These are phyloP conservation scores for Ctena decussata DNA, from an alignment of 2,888 invertebrate species.

Conservation along the genomic window DNA sequence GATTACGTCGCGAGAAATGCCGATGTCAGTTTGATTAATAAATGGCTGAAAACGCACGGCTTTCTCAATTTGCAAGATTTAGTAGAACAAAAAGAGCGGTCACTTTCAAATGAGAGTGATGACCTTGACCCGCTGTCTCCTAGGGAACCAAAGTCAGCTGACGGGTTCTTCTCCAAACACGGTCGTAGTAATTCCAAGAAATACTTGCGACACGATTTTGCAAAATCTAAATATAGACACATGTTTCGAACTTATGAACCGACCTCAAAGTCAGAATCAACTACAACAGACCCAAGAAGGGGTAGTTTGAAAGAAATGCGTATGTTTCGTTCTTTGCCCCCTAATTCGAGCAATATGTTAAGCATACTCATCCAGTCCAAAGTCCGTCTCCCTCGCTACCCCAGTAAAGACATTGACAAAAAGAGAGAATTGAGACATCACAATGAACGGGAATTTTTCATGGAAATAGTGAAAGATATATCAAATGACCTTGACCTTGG, in stretches of 20 bases:
- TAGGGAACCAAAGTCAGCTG: conserved; percentile 66
- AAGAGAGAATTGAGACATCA: conserved; percentile 85
- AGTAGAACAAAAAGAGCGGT: conserved; percentile 48
- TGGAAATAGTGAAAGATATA: conserved; percentile 88
- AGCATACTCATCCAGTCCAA: conserved; percentile 88
- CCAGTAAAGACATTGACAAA: conserved; percentile 87
- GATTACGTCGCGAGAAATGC: conserved; percentile 88
- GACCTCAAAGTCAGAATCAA: conserved; percentile 60
- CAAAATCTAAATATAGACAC: conserved; percentile 87
- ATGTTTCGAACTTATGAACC: conserved; percentile 87
- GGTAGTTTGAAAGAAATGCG: conserved; percentile 88
- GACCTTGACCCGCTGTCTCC: conserved; percentile 76
- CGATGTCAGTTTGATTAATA: conserved; percentile 87
- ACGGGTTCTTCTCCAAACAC: conserved; percentile 77
- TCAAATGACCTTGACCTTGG: conserved; percentile 88
- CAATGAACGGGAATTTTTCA: conserved; percentile 88
- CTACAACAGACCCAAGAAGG: conserved; percentile 84
- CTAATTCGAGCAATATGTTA: conserved; percentile 88
- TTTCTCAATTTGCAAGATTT: conserved; percentile 86
- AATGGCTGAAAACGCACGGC: conserved; percentile 88
- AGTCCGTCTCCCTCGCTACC: conserved; percentile 87
- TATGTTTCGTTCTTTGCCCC: conserved; percentile 88
- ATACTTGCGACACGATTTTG: conserved; percentile 88
- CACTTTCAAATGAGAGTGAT: conserved; percentile 66
- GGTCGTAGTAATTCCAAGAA: conserved; percentile 87